Base-by-base conservation (phyloP, 2,797 vertebrate genomes). In the Enteromius mattozi region DNA sequence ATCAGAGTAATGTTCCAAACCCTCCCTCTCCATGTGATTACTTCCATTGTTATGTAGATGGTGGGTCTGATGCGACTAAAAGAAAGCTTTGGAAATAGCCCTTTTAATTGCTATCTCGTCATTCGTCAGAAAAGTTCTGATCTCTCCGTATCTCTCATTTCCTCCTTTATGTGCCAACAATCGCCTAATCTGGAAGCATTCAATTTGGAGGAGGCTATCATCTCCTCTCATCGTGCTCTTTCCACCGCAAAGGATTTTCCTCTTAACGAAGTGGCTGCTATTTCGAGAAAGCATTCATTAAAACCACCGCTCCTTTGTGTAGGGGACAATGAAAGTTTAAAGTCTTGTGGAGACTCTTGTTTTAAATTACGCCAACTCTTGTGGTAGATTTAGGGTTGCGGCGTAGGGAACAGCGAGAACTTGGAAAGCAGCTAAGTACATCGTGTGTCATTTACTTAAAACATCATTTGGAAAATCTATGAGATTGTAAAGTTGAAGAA, bases 241-340 rank as follows among this genome's bases (percentile, higher is more conserved):
- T 75, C 78, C 72, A 61, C 49, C 30, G 65, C 54, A 9, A 59
- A 69, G 54, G 71, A 78, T 86, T 79, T 76, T 72, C 37, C 89
- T 87, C 65, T 42, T 68, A 86, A 84, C 63, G 56, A 81, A 75
- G 75, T 79, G 17, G 85, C 85, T 75, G 87, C 84, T 91, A 70
- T 91, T 90, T 90, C 86, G 87, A 90, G 87, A 91, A 91, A 89
- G 86, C 82, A 82, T 91, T 90, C 88, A 93, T 93, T 93, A 89
- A 86, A 87, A 89, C 87, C 90, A 45, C 82, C 14, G 76, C 40
- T 81, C 86, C 86, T 90, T 92, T 92, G 91, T 92, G 84, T n/a
- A 1, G 35, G 13, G 87, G 90, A 93, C 92, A 93, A 92, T 90
- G 85, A 54, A 54, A 74, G 63, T 84, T 90, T 88, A 86, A 89